phyloP scores from a whole-genome alignment of 2,888 invertebrate genomes.

The Acleris sparsana region DNA sequence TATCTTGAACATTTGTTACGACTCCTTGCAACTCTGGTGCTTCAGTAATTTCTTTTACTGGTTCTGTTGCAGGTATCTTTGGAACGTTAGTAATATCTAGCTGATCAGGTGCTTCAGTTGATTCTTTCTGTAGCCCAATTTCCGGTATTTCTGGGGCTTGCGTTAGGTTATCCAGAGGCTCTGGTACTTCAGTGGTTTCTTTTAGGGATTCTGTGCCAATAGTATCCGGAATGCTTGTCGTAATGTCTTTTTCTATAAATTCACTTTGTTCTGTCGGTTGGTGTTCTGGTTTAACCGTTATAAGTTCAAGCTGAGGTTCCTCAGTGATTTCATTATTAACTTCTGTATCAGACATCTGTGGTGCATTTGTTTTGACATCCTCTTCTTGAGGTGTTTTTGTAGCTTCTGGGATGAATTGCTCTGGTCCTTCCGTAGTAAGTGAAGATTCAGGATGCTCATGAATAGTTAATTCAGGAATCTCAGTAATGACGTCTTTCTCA shows the following conservation, averaged over 20 bases:
- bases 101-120: conserved; percentile 30
- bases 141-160: background rate
- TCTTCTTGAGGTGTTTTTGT: conserved; percentile 27
- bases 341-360: too few species aligned
- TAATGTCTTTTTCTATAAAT: conserved; percentile 10
- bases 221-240: conserved; percentile 7
- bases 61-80: conserved; percentile 3
- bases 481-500: conserved; percentile 10
- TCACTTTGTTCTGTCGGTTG: conserved; percentile 12
- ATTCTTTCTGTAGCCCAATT: conserved; percentile 3
- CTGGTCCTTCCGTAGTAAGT: conserved; percentile 15
- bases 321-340: too few species aligned
- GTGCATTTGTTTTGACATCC: too few species aligned
- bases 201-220: conserved; percentile 10
- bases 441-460: conserved; percentile 23
- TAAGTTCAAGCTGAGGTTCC: background rate
- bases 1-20: conserved; percentile 18
- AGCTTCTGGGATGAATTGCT: conserved; percentile 24
- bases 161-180: conserved; percentile 2
- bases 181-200: background rate
- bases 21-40: conserved; percentile 28
- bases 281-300: conserved; percentile 7
- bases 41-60: conserved; percentile 11
- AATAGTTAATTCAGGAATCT: conserved; percentile 27
- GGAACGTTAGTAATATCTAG: conserved; percentile 4